Evolutionary conservation across 64 coral and sea anemone genomes (phyloP), one percentile per base, ranked within the genome.

Genomic region (Anthopleura sola): DNA sequence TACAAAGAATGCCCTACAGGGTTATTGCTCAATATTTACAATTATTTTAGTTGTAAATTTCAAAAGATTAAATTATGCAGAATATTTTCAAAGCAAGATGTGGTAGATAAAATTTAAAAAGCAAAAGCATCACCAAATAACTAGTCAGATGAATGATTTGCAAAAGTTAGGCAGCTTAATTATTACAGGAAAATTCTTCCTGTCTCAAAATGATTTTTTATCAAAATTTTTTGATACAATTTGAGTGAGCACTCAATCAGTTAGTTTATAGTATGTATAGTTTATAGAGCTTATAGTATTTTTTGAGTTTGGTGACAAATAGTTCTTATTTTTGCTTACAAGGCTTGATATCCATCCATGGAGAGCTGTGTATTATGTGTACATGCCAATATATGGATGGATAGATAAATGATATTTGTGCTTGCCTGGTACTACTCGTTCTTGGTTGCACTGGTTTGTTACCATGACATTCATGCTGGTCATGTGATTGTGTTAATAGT

Each of bases 401-500:
- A 12, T 26, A 62, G 6, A 34, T 15, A 31, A 34, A 32, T 34
- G 31, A 71, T 29, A 12, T 71, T 32, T 0, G 29, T 34, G 66
- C 31, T 32, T 71, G 66, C 29, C 29, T 71, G 66, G 31, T 71
- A 32, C 66, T 71, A 16, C 34, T 34, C 34, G n/a, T 71, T 28
- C 10, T 71, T 32, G 66, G 66, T 71, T 32, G 14, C 66, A 71
- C 66, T 71, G 66, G 66, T 71, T 16, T 71, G 66, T 71, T 14
- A 32, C 29, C 66, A 71, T 32, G 28, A 71, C 28, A 71, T 34
- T 34, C 66, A 69, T 32, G 66, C 66, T 71, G 66, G 66, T 34
- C 66, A 71, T 71, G 66, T 71, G n/a, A 71, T 71, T 66, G 60
- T 66, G 11, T 71, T 29, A 34, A 71, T 32, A 71, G 66, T 36